Evolutionary conservation across 2,888 invertebrate genomes (phyloP), one percentile per base, ranked within the genome.

Genomic region (Eucera pruinosa): DNA sequence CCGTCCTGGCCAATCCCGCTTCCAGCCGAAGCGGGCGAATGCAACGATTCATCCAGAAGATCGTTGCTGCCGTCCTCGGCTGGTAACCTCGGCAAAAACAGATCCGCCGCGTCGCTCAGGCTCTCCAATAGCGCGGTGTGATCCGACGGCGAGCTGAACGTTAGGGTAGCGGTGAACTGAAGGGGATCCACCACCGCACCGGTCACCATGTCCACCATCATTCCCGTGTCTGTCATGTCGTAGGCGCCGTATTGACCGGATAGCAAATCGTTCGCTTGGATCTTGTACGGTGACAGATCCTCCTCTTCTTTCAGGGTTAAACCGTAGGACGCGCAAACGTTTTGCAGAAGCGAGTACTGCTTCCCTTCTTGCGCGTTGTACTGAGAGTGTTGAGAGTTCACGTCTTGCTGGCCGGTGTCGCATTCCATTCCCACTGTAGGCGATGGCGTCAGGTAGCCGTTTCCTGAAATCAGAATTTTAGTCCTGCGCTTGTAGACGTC

Each of bases 201-300:
- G n/a, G 94, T 93, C 39, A 95, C 96, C 93, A 97, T 95, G 89
- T 97, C 97, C 15, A 96, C 96, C 94, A 97, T 97, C 94, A 97
- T 96, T 5, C 92, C 91, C 6, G 96, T 95, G 85, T 96, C 96
- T 50, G 93, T 93, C 11, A 93, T 92, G 84, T 96, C 96, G 87
- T 96, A 96, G 84, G 94, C 94, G 45, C 94, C 94, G 81, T 94
- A 94, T 13, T 93, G 92, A 45, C 94, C 94, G 83, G 95, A 93
- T 47, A 94, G 93, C 75, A 95, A 93, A 73, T 95, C 95, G 91
- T 95, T 94, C 76, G 94, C 93, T 89, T 96, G 96, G 81, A 96
- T 93, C 93, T 96, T 96, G 91, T 96, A 97, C 20, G 92, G 90
- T 74, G 96, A 96, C 55, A 95, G 91, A 87, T 96, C 96, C 73